Conservation (phyloP, 2,888 invertebrate genomes). For the Formica aserva region DNA sequence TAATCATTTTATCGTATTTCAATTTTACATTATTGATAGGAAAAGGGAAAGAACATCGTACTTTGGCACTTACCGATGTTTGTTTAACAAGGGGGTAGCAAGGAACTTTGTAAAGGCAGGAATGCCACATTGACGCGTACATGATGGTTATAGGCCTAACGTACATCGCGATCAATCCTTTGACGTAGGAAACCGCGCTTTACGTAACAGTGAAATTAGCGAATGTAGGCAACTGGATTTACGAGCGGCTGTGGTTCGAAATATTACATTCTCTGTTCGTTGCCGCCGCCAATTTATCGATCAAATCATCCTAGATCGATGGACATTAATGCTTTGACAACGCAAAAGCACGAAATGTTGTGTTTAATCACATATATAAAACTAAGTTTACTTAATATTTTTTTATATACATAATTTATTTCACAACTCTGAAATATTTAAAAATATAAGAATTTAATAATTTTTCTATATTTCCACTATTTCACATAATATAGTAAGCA, state of each 20-base stretch:
- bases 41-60: background rate
- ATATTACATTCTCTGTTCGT: slow-evolving; percentile 22
- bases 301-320: slow-evolving; percentile 9
- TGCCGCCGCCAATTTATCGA: slow-evolving; percentile 20
- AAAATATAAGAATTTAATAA: background rate
- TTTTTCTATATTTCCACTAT: background rate
- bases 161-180: slow-evolving; percentile 77
- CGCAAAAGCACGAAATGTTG: background rate
- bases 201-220: slow-evolving; percentile 35
- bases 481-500: no score
- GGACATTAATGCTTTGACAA: background rate
- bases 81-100: slow-evolving; percentile 20
- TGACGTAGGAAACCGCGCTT: slow-evolving; percentile 66
- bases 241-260: slow-evolving; percentile 12
- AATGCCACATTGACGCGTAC: slow-evolving; percentile 69
- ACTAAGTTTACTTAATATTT: background rate
- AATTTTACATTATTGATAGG: background rate
- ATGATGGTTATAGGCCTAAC: slow-evolving; percentile 73
- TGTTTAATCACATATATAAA: background rate
- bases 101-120: slow-evolving; percentile 33
- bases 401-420: background rate
- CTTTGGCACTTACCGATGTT: background rate
- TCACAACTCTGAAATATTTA: background rate
- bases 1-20: background rate
- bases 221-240: slow-evolving; percentile 32